Conservation (phyloP, 2,113 vertebrate species). For the Numida meleagris region DNA sequence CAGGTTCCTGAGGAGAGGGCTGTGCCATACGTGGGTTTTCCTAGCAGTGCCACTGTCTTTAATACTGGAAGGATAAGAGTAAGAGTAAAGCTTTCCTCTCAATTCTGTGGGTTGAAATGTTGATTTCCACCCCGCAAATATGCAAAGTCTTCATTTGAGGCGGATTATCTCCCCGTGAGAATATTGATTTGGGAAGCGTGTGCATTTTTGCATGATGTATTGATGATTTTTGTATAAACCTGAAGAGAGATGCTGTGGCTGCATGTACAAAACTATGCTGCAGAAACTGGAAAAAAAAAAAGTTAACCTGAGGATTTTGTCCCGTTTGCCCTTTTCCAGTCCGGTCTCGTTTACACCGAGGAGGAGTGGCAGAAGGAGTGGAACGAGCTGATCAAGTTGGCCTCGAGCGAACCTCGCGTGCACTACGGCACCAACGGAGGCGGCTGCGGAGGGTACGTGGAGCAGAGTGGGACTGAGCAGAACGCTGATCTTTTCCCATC, state of each 20-base stretch:
- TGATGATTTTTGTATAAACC: not conserved
- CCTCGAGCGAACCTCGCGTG: conserved; percentile 90
- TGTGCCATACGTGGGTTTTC: rapidly evolving
- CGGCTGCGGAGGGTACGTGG: conserved; percentile 81
- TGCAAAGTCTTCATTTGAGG: rapidly evolving
- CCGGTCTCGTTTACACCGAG: conserved; percentile 95
- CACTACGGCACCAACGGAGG: conserved; percentile 88
- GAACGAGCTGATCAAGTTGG: conserved; percentile 92
- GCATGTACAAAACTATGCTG: rapidly evolving
- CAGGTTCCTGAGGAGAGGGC: not conserved
- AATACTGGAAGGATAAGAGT: not conserved
- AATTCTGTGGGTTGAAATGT: not conserved
- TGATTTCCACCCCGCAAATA: not conserved
- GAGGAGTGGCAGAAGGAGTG: conserved; percentile 99
- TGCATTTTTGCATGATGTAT: rapidly evolving
- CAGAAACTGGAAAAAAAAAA: rapidly evolving
- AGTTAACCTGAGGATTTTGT: rapidly evolving
- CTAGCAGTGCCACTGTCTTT: too few relatives aligned
- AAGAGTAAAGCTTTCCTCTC: not conserved
- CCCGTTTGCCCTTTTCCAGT: conserved; percentile 74
- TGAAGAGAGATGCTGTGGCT: rapidly evolving
- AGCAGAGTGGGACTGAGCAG: rapidly evolving
- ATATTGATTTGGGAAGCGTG: rapidly evolving
- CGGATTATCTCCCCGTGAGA: not conserved
- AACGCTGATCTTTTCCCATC: rapidly evolving